Base-by-base conservation (phyloP, 2,113 vertebrate species). In the Paedocypris sp. region DNA sequence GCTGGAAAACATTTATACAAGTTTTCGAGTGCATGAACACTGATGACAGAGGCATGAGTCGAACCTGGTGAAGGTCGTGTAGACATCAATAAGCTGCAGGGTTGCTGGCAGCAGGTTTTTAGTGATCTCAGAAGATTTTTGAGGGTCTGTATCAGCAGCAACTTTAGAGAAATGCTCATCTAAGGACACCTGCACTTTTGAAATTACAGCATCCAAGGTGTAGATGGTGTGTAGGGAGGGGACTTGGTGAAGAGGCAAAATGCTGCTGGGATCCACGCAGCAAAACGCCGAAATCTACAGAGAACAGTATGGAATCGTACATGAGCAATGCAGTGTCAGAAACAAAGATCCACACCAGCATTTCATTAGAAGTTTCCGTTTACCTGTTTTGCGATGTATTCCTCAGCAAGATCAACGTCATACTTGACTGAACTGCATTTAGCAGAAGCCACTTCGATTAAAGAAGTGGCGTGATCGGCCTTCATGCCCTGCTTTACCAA, bases 311-410 rank as follows among this genome's bases (percentile, higher is more conserved):
- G 52, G 26, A 53, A 7, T 25, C 0, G n/a, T 43, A 12, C 15
- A 15, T 39, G 35, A 22, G 38, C 1, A 23, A 31, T 2, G 4
- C 26, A 38, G 5, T 57, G 23, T 28, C 1, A 4, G n/a, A 6
- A 2, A 60, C 20, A 36, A 8, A 29, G 28, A 25, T 33, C 1
- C 12, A 36, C 4, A 12, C 29, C 22, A 56, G 23, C 9, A n/a
- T n/a, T n/a, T n/a, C 2, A 6, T 45, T 11, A 7, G 41, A 31
- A n/a, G 3, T 33, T 33, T 3, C n/a, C 23, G 2, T 67, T 50
- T 59, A 98, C 95, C 90, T 98, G 95, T 65, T 87, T 83, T 64
- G 92, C 93, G 59, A 98, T 94, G 76, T 94, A 97, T n/a, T 98
- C 95, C 74, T 98, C 95, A 11, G 91, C 94, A 46, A 97, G 85